Conservation (phyloP, 1,140 invertebrate species). For the Caenorhabditis inopinata region DNA sequence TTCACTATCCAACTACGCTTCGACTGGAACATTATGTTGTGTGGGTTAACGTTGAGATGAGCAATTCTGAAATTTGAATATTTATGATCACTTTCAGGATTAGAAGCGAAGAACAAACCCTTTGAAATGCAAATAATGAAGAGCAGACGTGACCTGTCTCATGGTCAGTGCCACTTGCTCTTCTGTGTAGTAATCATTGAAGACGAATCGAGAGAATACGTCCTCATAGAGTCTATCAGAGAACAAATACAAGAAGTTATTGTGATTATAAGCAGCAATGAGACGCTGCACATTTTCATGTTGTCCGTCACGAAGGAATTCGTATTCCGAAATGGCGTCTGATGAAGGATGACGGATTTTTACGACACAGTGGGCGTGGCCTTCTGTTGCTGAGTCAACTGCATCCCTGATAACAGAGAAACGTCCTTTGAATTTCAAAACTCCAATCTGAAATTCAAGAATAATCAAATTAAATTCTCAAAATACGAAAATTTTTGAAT, state of each 20-base stretch:
- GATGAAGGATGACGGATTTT: constrained; percentile 41
- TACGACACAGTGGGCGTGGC: constrained; percentile 34
- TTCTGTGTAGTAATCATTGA: constrained; percentile 61
- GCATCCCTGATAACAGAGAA: constrained; percentile 62
- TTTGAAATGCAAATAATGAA: constrained; percentile 65
- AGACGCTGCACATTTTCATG: constrained; percentile 64
- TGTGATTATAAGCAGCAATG: constrained; percentile 54
- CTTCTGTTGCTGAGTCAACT: constrained; percentile 58
- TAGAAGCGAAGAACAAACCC: constrained; percentile 48
- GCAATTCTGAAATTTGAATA: constrained; percentile 79
- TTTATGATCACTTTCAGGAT: too few relatives aligned
- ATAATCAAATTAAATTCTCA: not conserved
- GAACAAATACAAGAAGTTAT: constrained; percentile 59
- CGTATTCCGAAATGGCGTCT: constrained; percentile 52
- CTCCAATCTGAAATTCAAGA: constrained; percentile 32
- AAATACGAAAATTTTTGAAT: not conserved
- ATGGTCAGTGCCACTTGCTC: constrained; percentile 64
- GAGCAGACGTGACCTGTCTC: constrained; percentile 59
- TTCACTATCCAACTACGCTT: constrained; percentile 79
- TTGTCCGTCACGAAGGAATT: constrained; percentile 54
- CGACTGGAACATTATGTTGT: constrained; percentile 91
- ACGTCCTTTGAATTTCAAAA: constrained; percentile 59
- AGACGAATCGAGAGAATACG: constrained; percentile 63
- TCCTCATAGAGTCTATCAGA: constrained; percentile 62
- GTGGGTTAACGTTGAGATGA: constrained; percentile 89